Evolutionary conservation across 2,888 invertebrate species (phyloP).

Genomic region (Tenthredo distinguenda): DNA sequence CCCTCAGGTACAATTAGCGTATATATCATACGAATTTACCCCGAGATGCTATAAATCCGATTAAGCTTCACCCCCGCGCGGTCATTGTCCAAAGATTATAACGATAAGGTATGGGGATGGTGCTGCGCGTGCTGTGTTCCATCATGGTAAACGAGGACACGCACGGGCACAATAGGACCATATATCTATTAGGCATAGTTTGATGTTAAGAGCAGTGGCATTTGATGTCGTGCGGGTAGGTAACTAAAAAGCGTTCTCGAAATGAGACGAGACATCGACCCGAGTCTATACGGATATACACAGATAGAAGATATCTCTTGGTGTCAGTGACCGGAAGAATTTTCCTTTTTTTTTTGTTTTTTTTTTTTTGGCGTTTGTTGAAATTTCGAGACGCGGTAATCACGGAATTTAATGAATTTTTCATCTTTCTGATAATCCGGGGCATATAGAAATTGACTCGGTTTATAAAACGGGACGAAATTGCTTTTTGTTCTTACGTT

Average conservation of each 20-base stretch:
- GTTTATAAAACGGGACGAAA: not conserved
- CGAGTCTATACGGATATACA: not conserved
- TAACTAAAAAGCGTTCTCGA: not conserved
- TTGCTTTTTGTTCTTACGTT: not conserved
- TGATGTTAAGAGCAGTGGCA: not conserved
- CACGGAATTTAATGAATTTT: not conserved
- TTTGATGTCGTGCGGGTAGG: conserved; percentile 28
- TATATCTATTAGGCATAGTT: not conserved
- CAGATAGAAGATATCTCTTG: not conserved
- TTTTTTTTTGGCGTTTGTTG: not conserved
- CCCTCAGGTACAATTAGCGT: not conserved
- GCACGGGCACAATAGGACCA: not conserved
- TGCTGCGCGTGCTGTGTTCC: not conserved
- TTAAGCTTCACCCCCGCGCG: not conserved
- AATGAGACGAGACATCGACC: conserved; percentile 38
- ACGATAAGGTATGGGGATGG: not conserved
- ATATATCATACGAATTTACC: not conserved
- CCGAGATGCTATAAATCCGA: not conserved
- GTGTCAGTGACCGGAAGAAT: conserved; percentile 16
- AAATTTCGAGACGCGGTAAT: not conserved
- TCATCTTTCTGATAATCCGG: not conserved
- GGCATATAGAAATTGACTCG: not conserved
- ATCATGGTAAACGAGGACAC: not conserved
- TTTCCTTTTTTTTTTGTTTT: not conserved
- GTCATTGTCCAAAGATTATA: not conserved